Evolutionary conservation across 1,140 invertebrate genomes (phyloP).

Genomic region (Leptinotarsa texana): DNA sequence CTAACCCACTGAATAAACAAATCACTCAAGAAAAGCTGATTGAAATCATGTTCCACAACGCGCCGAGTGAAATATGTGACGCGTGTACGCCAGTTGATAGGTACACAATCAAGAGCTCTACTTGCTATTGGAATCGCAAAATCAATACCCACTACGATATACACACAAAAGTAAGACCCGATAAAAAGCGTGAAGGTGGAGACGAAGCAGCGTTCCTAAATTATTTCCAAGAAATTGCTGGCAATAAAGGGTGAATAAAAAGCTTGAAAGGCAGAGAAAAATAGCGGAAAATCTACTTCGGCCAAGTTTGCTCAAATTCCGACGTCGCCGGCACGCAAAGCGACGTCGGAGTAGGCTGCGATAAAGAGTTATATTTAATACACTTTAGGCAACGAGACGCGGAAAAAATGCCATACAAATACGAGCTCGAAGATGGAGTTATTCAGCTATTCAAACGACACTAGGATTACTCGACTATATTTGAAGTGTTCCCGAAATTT

Average conservation of each 20-base stretch:
- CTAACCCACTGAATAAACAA: background rate
- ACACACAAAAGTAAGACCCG: slow-evolving; percentile 14
- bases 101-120: background rate
- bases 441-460: no score
- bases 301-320: slow-evolving; percentile 12
- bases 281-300: slow-evolving; percentile 24
- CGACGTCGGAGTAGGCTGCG: slow-evolving; percentile 1
- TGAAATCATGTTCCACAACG: background rate
- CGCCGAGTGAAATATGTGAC: background rate
- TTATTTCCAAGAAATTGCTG: slow-evolving; percentile 21
- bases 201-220: background rate
- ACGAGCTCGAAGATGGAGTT: no score
- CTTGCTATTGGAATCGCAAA: background rate
- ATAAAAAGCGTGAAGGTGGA: background rate
- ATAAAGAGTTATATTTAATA: slow-evolving; percentile 20
- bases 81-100: slow-evolving; percentile 3
- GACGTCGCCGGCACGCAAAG: slow-evolving; percentile 8
- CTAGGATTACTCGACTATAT: background rate
- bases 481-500: no score
- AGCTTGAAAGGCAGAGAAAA: slow-evolving; percentile 22
- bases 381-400: background rate
- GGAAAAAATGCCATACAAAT: background rate
- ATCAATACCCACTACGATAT: slow-evolving; percentile 7
- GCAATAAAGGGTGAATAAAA: slow-evolving; percentile 24
- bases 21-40: background rate